These are phyloP conservation scores for Heteromurus nitidus DNA, from an alignment of 2,888 invertebrate genomes.

Conservation along the genomic window DNA sequence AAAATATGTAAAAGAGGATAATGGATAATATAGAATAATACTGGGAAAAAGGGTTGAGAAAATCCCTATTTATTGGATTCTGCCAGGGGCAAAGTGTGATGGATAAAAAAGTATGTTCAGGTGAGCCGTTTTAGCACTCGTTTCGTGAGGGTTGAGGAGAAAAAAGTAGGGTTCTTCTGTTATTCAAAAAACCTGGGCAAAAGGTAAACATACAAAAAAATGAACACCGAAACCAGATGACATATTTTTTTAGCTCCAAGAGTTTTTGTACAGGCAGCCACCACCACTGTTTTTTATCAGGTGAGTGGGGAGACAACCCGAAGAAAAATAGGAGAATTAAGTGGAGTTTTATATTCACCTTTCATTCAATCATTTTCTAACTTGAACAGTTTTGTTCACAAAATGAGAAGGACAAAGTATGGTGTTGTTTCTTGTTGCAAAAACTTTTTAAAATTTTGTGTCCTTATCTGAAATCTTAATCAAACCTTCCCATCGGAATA, in stretches of 20 bases:
- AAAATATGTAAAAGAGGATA: slow-evolving; percentile 2
- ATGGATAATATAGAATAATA: slow-evolving; percentile 27
- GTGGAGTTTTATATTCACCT: slow-evolving; percentile 12
- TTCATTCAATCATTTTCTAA: slow-evolving; percentile 49
- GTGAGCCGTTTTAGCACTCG: slow-evolving; percentile 46
- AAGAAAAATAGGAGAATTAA: slow-evolving; percentile 45
- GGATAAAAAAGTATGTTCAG: slow-evolving; percentile 7
- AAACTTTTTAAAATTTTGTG: slow-evolving; percentile 15
- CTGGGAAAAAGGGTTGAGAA: slow-evolving; percentile 43
- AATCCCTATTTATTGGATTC: slow-evolving; percentile 48
- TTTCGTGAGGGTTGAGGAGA: slow-evolving; percentile 11
- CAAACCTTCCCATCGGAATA: slow-evolving; percentile 3
- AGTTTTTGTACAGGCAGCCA: no score
- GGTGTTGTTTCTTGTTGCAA: not conserved
- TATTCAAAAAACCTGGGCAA: not conserved
- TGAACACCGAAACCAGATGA: no score
- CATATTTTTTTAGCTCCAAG: no score
- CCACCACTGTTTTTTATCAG: no score
- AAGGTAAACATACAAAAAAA: not conserved
- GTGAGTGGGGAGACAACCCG: slow-evolving; percentile 49
- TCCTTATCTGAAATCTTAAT: slow-evolving; percentile 22
- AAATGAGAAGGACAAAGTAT: no score
- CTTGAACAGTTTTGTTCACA: no score
- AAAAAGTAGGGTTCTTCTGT: not conserved
- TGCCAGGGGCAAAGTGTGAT: slow-evolving; percentile 51